A percentile compares a stretch with the other conserved stretches of the same genome.
These are phyloP conservation scores for Turritopsis rubra DNA, from an alignment of 30 jellyfish, hydroid and myxozoan species.

Conservation along the genomic window DNA sequence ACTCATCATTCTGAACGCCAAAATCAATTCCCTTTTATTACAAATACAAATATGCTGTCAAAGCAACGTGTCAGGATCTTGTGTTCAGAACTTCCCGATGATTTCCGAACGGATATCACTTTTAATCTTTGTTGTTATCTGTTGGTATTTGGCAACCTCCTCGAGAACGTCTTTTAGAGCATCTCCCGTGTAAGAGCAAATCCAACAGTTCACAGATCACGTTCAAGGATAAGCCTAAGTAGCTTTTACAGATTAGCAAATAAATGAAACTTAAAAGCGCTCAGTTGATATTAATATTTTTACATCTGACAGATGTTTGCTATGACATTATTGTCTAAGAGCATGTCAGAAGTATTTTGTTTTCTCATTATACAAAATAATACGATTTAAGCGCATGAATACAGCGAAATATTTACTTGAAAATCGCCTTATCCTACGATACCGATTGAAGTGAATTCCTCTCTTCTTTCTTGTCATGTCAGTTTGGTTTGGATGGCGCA, in stretches of 20 bases:
- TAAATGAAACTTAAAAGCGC: background rate
- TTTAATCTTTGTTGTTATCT: no score
- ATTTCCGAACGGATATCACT: background rate
- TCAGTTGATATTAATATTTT: background rate
- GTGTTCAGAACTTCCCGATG: background rate
- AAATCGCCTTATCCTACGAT: background rate
- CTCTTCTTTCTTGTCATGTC: background rate
- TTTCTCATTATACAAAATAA: no score
- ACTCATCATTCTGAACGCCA: no score
- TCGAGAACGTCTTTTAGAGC: background rate
- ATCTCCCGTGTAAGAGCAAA: no score
- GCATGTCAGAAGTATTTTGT: background rate
- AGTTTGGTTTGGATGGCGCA: background rate
- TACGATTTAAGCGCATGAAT: background rate
- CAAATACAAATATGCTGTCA: no score
- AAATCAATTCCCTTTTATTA: no score
- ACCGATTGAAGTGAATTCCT: background rate
- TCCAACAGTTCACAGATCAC: no score
- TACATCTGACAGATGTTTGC: background rate
- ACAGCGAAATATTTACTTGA: background rate
- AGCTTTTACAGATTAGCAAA: background rate
- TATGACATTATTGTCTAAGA: background rate
- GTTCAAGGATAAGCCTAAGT: background rate
- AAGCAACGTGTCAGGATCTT: no score
- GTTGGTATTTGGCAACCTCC: background rate